A percentile compares a stretch with the other conserved stretches of the same genome.
These are phyloP conservation scores for Proterorhinus semilunaris DNA, from an alignment of 2,113 vertebrate genomes.

Conservation along the genomic window DNA sequence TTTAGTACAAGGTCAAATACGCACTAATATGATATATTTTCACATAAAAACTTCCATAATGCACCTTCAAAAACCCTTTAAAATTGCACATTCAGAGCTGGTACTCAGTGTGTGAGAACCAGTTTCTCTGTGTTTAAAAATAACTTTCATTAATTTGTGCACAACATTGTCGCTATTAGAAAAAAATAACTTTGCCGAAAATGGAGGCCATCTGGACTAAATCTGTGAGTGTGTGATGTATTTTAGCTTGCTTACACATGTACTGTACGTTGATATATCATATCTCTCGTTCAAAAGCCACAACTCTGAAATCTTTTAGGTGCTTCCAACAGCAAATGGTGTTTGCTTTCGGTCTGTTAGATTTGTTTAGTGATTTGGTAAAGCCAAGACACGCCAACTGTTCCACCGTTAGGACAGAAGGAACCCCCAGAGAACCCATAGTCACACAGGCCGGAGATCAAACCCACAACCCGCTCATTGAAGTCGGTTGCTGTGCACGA, in stretches of 20 bases:
- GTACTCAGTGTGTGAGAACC: no score
- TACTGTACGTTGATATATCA: slow-evolving; percentile 16
- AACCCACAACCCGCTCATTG: background rate
- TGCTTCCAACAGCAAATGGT: slow-evolving; percentile 12
- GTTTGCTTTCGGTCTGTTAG: slow-evolving; percentile 49
- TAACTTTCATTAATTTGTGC: background rate
- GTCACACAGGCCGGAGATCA: background rate
- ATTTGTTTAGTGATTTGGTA: slow-evolving; percentile 38
- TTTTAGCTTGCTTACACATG: background rate
- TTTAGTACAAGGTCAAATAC: no score
- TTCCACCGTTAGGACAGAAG: slow-evolving; percentile 4
- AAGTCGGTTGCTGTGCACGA: background rate
- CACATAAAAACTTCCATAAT: no score
- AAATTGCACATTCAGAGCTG: no score
- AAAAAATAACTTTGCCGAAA: background rate
- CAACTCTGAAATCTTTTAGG: background rate
- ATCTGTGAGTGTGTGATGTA: background rate
- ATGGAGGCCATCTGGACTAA: background rate
- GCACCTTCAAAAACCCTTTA: no score
- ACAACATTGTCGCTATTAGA: background rate
- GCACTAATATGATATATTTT: no score
- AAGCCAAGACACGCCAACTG: slow-evolving; percentile 41
- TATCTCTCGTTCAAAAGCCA: background rate
- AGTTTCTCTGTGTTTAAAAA: no score
- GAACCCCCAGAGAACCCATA: background rate